These are phyloP conservation scores for Drosophila novamexicana DNA, from an alignment of 1,140 invertebrate species.

Conservation along the genomic window DNA sequence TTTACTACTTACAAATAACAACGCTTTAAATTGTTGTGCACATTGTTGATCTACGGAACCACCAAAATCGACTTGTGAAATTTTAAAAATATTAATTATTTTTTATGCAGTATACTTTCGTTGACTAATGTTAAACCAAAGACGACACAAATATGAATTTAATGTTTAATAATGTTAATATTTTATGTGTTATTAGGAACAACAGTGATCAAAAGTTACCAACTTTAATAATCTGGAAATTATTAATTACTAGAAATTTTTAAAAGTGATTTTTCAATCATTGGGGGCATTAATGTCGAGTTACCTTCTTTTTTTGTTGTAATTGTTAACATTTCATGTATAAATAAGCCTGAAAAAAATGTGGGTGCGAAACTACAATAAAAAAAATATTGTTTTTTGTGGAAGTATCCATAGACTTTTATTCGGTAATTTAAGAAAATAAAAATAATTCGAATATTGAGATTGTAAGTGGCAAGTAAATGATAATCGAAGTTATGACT, in stretches of 20 bases:
- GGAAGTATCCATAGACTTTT: no score
- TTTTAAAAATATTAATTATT: neutral
- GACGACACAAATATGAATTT: neutral
- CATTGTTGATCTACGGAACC: conserved; percentile 32
- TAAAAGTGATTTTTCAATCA: neutral
- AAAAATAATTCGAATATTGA: no score
- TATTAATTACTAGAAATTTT: neutral
- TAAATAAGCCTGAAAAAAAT: no score
- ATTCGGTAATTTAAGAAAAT: no score
- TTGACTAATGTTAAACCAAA: neutral
- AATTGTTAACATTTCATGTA: no score
- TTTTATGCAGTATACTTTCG: neutral
- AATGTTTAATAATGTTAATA: neutral
- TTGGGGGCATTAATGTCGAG: neutral
- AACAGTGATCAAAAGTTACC: neutral
- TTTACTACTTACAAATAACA: conserved; percentile 8
- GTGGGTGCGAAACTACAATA: no score
- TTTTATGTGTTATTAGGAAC: conserved; percentile 1
- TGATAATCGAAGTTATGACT: no score
- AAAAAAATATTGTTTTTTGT: no score
- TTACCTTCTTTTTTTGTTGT: no score
- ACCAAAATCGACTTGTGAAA: conserved; percentile 1
- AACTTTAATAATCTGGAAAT: neutral
- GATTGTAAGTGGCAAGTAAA: no score
- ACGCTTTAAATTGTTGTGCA: conserved; percentile 7